These are phyloP conservation scores for Andrena flavipes DNA, from an alignment of 2,888 invertebrate species.

Conservation along the genomic window DNA sequence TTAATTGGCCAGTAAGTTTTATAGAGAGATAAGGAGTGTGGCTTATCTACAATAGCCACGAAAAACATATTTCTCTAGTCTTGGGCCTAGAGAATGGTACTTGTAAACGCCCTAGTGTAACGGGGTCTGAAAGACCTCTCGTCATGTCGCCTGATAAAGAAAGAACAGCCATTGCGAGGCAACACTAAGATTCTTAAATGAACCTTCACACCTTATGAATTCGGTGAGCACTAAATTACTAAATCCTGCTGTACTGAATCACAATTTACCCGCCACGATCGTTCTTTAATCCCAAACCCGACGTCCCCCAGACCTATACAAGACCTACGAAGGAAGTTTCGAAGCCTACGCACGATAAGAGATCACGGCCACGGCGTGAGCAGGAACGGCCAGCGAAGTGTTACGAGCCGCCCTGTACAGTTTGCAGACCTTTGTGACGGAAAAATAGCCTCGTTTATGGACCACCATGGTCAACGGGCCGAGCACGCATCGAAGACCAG, in stretches of 20 bases:
- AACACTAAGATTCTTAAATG: background rate
- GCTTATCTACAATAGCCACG: slow-evolving; percentile 1
- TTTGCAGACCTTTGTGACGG: background rate
- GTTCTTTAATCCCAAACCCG: background rate
- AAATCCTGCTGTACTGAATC: too few species aligned
- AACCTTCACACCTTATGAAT: too few species aligned
- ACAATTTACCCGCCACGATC: too few species aligned
- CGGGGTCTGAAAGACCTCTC: background rate
- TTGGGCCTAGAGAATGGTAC: background rate
- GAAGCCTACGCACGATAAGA: background rate
- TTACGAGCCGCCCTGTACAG: background rate
- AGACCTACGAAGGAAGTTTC: background rate
- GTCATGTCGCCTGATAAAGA: slow-evolving; percentile 2
- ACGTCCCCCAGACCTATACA: background rate
- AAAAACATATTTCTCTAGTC: background rate
- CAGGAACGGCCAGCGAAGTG: background rate
- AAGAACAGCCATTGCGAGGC: background rate
- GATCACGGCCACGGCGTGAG: background rate
- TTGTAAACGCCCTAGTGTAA: background rate
- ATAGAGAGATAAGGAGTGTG: background rate
- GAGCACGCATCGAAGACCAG: slow-evolving; percentile 6
- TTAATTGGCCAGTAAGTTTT: slow-evolving; percentile 26
- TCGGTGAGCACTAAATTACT: background rate
- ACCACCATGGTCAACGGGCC: background rate
- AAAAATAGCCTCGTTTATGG: slow-evolving; percentile 10